Conservation (phyloP, 1,140 invertebrate genomes). For the Chrysomallon squamiferum region DNA sequence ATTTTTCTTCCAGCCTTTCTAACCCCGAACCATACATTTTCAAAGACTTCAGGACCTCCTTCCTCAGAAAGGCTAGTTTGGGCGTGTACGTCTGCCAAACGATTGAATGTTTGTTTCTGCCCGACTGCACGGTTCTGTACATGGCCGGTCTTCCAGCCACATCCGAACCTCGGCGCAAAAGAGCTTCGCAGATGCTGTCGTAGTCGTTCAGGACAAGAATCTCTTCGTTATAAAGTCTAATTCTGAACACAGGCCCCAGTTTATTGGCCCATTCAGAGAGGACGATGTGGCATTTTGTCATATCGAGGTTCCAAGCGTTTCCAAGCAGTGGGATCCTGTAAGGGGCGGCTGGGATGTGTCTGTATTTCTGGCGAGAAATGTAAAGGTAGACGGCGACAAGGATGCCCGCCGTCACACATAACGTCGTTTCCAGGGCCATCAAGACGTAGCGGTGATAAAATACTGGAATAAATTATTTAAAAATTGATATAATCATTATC, state of each 20-base stretch:
- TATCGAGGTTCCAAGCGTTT: constrained; percentile 32
- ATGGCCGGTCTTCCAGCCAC: constrained; percentile 52
- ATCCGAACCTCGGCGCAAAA: constrained; percentile 33
- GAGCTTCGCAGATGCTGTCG: constrained; percentile 40
- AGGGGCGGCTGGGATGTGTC: constrained; percentile 28
- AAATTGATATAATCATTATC: too few species aligned
- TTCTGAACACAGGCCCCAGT: constrained; percentile 42
- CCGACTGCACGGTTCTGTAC: constrained; percentile 33
- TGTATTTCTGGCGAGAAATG: constrained; percentile 5
- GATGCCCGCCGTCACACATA: neutral
- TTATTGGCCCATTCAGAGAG: constrained; percentile 36
- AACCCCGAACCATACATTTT: constrained; percentile 43
- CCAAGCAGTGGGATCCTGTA: constrained; percentile 41
- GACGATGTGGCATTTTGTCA: constrained; percentile 34
- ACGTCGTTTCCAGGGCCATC: neutral
- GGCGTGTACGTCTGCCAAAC: constrained; percentile 54
- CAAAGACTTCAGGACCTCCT: constrained; percentile 37
- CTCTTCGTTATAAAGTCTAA: constrained; percentile 38
- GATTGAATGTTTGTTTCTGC: constrained; percentile 38
- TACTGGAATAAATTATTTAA: too few species aligned
- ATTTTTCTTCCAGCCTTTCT: constrained; percentile 35
- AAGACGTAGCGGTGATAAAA: neutral
- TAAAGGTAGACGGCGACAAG: neutral
- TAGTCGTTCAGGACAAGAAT: constrained; percentile 49
- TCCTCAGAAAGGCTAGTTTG: constrained; percentile 43